These are phyloP conservation scores for Arctopsyche grandis DNA, from an alignment of 1,140 invertebrate species.

Conservation along the genomic window DNA sequence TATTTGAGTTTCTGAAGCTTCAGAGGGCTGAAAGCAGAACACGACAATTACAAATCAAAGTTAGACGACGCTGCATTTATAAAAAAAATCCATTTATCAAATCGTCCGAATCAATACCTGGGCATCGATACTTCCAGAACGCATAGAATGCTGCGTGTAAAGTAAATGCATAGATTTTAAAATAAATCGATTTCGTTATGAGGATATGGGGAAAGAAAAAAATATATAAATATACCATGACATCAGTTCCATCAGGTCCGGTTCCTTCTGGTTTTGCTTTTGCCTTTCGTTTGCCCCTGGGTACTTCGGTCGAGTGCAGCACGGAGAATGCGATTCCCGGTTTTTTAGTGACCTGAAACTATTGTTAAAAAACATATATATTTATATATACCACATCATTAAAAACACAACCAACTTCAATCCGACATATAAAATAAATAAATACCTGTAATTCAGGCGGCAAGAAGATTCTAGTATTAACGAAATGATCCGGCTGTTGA, in stretches of 20 bases:
- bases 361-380: too few species aligned
- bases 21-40: constrained; percentile 70
- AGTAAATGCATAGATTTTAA: constrained; percentile 46
- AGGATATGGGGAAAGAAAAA: background rate
- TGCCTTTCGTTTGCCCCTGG: constrained; percentile 60
- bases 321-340: constrained; percentile 61
- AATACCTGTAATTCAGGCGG: constrained; percentile 73
- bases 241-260: constrained; percentile 71
- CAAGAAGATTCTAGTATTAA: constrained; percentile 77
- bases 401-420: too few species aligned
- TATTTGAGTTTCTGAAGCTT: constrained; percentile 80
- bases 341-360: constrained; percentile 65
- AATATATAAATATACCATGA: constrained; percentile 65
- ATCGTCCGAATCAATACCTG: constrained; percentile 65
- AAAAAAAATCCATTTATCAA: background rate
- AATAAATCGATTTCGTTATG: background rate
- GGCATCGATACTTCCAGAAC: constrained; percentile 72
- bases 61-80: background rate
- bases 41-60: background rate
- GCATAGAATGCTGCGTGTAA: constrained; percentile 71
- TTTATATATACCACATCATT: constrained; percentile 20
- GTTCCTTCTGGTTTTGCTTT: constrained; percentile 68
- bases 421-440: constrained; percentile 23
- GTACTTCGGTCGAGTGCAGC: constrained; percentile 57
- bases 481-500: constrained; percentile 74